These are phyloP conservation scores for Alfaro cultratus DNA, from an alignment of 2,797 vertebrate species.

Conservation along the genomic window DNA sequence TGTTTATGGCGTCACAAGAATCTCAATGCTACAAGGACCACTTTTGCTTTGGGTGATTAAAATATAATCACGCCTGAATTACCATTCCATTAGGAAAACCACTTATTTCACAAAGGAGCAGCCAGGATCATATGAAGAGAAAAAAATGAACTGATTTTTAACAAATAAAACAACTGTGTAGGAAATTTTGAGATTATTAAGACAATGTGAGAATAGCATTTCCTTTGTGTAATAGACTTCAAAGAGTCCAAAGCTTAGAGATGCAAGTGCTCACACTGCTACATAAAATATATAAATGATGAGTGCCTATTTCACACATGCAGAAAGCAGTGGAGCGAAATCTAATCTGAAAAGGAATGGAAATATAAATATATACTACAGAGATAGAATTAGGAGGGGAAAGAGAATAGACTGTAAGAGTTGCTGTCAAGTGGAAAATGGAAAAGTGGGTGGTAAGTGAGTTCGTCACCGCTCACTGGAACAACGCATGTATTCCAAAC, in stretches of 20 bases:
- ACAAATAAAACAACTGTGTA: conserved; percentile 32
- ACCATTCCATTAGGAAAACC: conserved; percentile 69
- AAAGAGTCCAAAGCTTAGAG: conserved; percentile 37
- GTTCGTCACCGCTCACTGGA: conserved; percentile 43
- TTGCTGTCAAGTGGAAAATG: conserved; percentile 63
- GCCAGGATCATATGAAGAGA: conserved; percentile 27
- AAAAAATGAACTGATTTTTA: conserved; percentile 24
- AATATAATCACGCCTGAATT: conserved; percentile 70
- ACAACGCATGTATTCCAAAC: conserved; percentile 34
- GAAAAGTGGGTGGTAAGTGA: conserved; percentile 54
- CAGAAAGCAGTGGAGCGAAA: conserved; percentile 47
- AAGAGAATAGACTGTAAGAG: conserved; percentile 43
- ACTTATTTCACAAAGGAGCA: conserved; percentile 49
- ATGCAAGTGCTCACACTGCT: conserved; percentile 26
- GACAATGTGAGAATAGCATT: conserved; percentile 52
- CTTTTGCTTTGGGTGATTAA: conserved; percentile 66
- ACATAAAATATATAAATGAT: conserved; percentile 47
- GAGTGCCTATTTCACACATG: conserved; percentile 25
- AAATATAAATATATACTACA: conserved; percentile 32
- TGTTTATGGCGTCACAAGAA: conserved; percentile 40
- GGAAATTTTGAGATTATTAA: conserved; percentile 58
- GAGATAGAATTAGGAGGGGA: conserved; percentile 21
- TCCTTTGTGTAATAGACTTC: conserved; percentile 54
- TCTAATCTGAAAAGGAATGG: conserved; percentile 33
- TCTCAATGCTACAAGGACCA: conserved; percentile 37